Base-by-base conservation (phyloP, 2,888 invertebrate species). In the Drosophila nr. medialis region DNA sequence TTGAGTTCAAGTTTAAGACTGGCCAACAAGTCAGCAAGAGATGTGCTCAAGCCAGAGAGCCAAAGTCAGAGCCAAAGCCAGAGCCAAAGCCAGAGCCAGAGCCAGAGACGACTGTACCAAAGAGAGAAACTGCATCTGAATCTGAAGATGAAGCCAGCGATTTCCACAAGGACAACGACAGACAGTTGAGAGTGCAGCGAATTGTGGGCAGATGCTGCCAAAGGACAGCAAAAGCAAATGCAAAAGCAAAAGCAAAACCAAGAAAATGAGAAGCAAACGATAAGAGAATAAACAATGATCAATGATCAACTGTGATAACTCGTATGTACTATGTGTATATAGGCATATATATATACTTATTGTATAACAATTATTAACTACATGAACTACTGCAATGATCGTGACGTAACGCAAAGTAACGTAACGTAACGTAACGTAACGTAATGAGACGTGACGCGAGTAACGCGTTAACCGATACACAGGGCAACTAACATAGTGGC, bases 291-390 rank as follows among this genome's bases (percentile, higher is more conserved):
- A 77, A 84, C 82, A 60, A 60, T 76, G 70, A 76, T 55, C 69
- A 63, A 75, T 69, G 38, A 80, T 60, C 58, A 58, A 77, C 89
- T 90, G 85, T 90, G 85, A 85, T 90, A 85, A 85, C 58, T 74
- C 71, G 87, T 86, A 86, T 83, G 88, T 89, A 85, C 85, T 86
- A 84, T 85, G 83, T 89, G 78, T 80, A 80, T 66, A 80, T 80
- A 79, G 82, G 62, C 78, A 32, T 76, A 90, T 80, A 90, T 88
- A 90, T 83, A 90, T 88, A 75, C 76, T 78, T 75, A 81, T 77
- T 77, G 80, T 77, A 81, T 76, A 75, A 75, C 85, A 85, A 67
- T 77, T 84, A 82, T 84, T 77, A 80, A 83, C 18, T 76, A 85
- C 69, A 74, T 79, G 78, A 71, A 87, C 66, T 63, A 89, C 63